Evolutionary conservation across 1,140 invertebrate species (phyloP), one percentile per base, ranked within the genome.

Genomic region (Drepana arcuata): DNA sequence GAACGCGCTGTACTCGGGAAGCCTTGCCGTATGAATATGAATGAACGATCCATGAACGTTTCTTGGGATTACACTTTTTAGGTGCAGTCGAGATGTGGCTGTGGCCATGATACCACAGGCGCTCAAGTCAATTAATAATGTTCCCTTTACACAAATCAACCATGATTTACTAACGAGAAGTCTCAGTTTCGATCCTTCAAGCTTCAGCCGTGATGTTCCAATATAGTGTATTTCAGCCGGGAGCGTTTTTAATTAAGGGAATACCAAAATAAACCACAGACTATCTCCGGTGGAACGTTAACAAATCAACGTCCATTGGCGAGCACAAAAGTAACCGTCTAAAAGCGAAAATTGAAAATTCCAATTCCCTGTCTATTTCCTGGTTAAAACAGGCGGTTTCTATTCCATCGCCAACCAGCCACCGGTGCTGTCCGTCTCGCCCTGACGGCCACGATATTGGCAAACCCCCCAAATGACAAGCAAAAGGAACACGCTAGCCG

Each of bases 401-500:
- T 67, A 74, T 73, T 78, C 53, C 61, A 61, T 69, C 61, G 50
- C 57, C 62, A 61, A 70, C 51, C 41, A 45, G 48, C 51, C 41
- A 47, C 49, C 55, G 55, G 43, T 34, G 55, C 61, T 67, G 68
- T 64, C 70, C 60, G 48, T 72, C 65, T 63, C 66, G n/a, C 54
- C 69, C 61, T 78, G 77, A 81, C 73, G 60, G 62, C 62, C 46
- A 71, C 68, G 69, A 73, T 78, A 80, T 78, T 78, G 77, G 56
- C 32, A 75, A 65, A 48, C 60, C 61, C 61, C 68, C 71, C 59
- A 75, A 80, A 78, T 78, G 68, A 74, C 61, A 71, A 69, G 67
- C 46, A 78, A 81, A 81, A 81, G 75, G 72, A 78, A 81, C 67
- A 62, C 57, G 55, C 68, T 75, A n/a, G n/a, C 72, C 75, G 77